Percentiles rank a stretch among this genome's conserved stretches.
These are phyloP conservation scores for Tortrix viridana DNA, from an alignment of 2,888 invertebrate species.

Conservation along the genomic window DNA sequence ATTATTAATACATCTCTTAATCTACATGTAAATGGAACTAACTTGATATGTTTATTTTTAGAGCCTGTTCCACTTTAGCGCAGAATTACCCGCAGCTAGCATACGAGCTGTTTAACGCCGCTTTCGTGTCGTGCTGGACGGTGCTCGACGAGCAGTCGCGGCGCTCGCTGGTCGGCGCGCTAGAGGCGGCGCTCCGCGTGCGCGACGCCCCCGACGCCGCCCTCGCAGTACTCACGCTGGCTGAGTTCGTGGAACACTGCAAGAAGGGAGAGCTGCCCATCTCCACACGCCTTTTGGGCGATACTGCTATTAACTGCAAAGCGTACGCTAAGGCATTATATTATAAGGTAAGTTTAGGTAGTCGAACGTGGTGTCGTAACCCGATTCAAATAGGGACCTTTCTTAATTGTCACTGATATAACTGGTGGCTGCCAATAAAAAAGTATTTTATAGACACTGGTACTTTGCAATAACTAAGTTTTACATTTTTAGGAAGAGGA, in stretches of 20 bases:
- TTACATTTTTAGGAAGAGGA: conserved; percentile 89
- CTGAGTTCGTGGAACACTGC: conserved; percentile 99
- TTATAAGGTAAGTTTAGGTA: conserved; percentile 72
- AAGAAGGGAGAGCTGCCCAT: conserved; percentile 97
- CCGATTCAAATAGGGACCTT: too few relatives aligned
- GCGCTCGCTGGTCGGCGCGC: conserved; percentile 91
- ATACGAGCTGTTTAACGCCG: conserved; percentile 98
- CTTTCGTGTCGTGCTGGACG: conserved; percentile 99
- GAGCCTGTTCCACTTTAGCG: conserved; percentile 95
- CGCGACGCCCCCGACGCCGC: conserved; percentile 98
- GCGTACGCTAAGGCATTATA: conserved; percentile 87
- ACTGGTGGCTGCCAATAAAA: too few relatives aligned
- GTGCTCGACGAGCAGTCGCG: conserved; percentile 93
- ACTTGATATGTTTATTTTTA: conserved; percentile 47
- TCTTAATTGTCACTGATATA: too few relatives aligned
- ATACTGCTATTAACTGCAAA: conserved; percentile 96
- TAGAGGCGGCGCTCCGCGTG: conserved; percentile 94
- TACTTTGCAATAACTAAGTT: not conserved
- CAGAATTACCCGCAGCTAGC: conserved; percentile 97
- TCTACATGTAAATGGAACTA: not conserved
- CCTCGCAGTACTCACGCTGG: conserved; percentile 96
- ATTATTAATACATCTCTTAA: not conserved
- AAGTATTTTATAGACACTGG: too few relatives aligned
- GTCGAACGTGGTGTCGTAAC: too few relatives aligned
- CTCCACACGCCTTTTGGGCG: conserved; percentile 93